Conservation (phyloP, 2,888 invertebrate species). For the Thecophora atra region DNA sequence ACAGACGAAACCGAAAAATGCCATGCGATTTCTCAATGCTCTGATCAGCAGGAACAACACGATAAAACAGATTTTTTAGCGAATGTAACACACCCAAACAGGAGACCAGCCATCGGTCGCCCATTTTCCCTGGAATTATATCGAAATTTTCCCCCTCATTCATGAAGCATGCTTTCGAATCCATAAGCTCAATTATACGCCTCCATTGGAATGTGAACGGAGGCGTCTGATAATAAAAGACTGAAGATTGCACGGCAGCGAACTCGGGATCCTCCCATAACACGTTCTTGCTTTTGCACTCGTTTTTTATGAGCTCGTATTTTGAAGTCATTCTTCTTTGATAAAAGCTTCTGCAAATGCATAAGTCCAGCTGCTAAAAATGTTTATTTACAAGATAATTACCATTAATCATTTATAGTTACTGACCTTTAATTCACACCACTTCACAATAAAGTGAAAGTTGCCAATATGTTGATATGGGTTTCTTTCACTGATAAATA, state of each 20-base stretch:
- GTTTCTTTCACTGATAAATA: no score
- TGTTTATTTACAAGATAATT: background rate
- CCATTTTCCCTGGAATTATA: conserved; percentile 86
- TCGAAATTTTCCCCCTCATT: conserved; percentile 76
- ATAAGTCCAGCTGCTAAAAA: conserved; percentile 12
- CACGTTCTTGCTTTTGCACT: conserved; percentile 81
- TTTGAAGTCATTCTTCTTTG: conserved; percentile 60
- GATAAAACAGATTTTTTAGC: conserved; percentile 87
- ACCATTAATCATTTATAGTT: conserved; percentile 14
- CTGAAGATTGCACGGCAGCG: conserved; percentile 86
- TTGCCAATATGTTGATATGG: no score
- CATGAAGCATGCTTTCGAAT: conserved; percentile 69
- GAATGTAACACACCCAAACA: conserved; percentile 86
- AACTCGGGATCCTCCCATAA: conserved; percentile 94
- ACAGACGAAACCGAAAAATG: conserved; percentile 87
- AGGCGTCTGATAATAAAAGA: conserved; percentile 94
- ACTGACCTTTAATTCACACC: conserved; percentile 29
- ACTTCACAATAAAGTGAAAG: conserved; percentile 42
- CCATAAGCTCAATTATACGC: conserved; percentile 75
- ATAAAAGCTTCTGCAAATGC: conserved; percentile 20
- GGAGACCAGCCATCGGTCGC: conserved; percentile 90
- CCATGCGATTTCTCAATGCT: conserved; percentile 78
- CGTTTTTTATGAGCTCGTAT: conserved; percentile 83
- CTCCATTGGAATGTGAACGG: conserved; percentile 93
- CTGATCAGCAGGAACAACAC: conserved; percentile 92